Evolutionary conservation across 2,888 invertebrate species (phyloP), one percentile per base, ranked within the genome.

Genomic region (Empis stercorea): DNA sequence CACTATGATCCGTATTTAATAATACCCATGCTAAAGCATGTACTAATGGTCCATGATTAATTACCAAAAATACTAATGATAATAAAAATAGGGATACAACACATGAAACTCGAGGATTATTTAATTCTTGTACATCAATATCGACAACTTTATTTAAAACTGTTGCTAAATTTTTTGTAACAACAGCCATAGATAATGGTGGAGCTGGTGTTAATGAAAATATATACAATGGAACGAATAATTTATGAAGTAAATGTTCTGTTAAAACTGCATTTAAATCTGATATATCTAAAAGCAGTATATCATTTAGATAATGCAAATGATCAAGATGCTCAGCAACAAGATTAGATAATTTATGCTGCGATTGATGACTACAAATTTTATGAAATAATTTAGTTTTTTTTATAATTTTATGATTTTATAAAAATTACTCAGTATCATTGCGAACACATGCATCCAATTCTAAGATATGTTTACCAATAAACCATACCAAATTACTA

Each of bases 401-500:
- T 14, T 36, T 36, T 14, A 14, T 14, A 5, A 13, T 15, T 14
- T 16, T 6, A 14, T 7, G 3, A 41, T 11, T 34, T 16, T 4
- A 32, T 7, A 45, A 32, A 30, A 51, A 86, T 81, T 76, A 94
- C 91, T 96, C 94, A 52, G 91, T 88, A 71, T 95, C 93, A 61
- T 89, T 91, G 60, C 94, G 78, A 38, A 97, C 91, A 71, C 95
- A 97, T 4, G 81, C 79, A 68, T 99, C 94, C 56, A 99, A 73
- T 65, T 99, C 96, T 56, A 96, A 75, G 55, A 97, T 92, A 65
- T 97, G 94, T 72, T 92, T 95, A 46, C 96, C 96, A 61, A 99
- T 95, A 63, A 95, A 95, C 94, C 96, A 97, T 39, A 97, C 96
- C 48, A 99, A 78, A 71, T 99, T 97, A 56, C 94, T 94, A 68